Conservation (phyloP, 2,797 vertebrate genomes). For the Cryptoprocta ferox region DNA sequence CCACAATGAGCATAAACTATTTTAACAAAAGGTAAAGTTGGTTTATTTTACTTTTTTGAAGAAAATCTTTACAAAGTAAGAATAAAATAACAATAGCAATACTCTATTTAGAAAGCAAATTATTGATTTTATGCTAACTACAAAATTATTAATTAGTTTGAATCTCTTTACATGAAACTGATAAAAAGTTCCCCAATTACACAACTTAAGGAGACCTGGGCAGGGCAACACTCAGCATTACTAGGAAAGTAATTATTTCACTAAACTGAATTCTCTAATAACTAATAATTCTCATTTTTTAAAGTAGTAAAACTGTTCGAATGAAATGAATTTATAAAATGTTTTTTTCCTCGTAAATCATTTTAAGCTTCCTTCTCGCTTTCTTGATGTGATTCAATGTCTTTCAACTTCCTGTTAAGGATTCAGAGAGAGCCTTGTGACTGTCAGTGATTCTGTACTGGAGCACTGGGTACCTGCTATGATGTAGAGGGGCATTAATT, state of each 20-base stretch:
- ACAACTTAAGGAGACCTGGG: not conserved
- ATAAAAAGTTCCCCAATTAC: not conserved
- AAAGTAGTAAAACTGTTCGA: not conserved
- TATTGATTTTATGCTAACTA: not conserved
- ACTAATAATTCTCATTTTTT: not conserved
- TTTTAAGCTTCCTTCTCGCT: not conserved
- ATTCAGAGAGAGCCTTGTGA: not conserved
- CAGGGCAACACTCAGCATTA: not conserved
- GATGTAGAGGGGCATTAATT: too few relatives aligned
- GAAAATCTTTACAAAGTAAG: not conserved
- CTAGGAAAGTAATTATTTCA: not conserved
- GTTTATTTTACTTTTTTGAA: not conserved
- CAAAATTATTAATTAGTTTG: not conserved
- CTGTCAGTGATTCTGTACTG: not conserved
- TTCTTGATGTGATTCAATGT: not conserved
- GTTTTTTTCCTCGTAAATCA: not conserved
- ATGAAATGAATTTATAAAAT: not conserved
- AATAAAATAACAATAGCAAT: not conserved
- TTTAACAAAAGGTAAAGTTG: not conserved
- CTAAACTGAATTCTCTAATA: not conserved
- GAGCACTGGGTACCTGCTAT: not conserved
- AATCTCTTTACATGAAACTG: not conserved
- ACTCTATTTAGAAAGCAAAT: not conserved
- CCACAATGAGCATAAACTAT: not conserved
- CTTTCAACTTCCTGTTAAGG: not conserved